Evolutionary conservation across 2,888 invertebrate genomes (phyloP).

Genomic region (Siphlonurus alternatus): DNA sequence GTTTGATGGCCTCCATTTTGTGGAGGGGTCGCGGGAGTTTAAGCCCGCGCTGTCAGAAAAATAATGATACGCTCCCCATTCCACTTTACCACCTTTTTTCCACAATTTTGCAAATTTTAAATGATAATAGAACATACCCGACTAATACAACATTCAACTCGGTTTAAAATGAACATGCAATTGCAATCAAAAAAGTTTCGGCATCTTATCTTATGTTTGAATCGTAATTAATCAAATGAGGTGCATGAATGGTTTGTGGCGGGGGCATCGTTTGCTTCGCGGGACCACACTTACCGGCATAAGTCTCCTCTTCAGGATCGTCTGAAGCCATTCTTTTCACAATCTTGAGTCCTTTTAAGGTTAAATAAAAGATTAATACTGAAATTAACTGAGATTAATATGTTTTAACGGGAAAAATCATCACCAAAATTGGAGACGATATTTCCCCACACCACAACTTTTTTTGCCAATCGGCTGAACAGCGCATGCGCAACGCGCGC

Average conservation of each 20-base stretch:
- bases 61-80: slow-evolving; percentile 31
- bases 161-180: neutral
- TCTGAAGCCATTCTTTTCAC: slow-evolving; percentile 55
- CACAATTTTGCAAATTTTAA: slow-evolving; percentile 12
- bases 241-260: neutral
- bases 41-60: slow-evolving; percentile 35
- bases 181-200: neutral
- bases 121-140: neutral
- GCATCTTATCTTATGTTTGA: neutral
- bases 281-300: slow-evolving; percentile 51
- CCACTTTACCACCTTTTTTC: slow-evolving; percentile 14
- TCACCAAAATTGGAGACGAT: slow-evolving; percentile 4
- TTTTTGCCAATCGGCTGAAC: slow-evolving; percentile 9
- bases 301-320: slow-evolving; percentile 73
- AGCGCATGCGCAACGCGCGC: slow-evolving; percentile 8
- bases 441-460: slow-evolving; percentile 7
- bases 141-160: neutral
- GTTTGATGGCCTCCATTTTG: slow-evolving; percentile 64
- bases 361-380: slow-evolving; percentile 2
- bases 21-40: slow-evolving; percentile 55
- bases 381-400: neutral
- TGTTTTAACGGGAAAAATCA: slow-evolving; percentile 1
- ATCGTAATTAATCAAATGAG: neutral
- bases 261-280: neutral
- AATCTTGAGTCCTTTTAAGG: neutral